Base-by-base conservation (phyloP, 2,113 vertebrate genomes). In the Holacanthus passer region DNA sequence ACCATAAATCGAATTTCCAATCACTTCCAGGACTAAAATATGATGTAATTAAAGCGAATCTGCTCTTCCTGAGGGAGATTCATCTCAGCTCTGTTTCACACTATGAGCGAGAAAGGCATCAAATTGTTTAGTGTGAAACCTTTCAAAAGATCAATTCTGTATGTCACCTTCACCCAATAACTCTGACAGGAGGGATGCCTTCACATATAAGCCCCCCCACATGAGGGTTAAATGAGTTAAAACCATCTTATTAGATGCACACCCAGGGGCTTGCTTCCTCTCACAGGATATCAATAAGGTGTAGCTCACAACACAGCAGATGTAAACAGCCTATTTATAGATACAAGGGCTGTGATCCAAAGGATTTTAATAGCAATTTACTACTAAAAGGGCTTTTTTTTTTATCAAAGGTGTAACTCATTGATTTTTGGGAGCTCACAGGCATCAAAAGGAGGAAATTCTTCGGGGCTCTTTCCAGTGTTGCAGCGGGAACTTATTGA, bases 1-100 rank as follows among this genome's bases (percentile, higher is more conserved):
- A 5, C 64, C 56, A 39, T 78, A 72, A 89, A 94, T 87, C 73
- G 11, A 81, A 80, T 74, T n/a, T 77, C 68, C 84, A 70, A 82
- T 87, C 87, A 82, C 65, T 87, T 84, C 90, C 88, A 60, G 60
- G 45, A 73, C 67, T 48, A 70, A 86, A 84, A 88, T 84, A 82
- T 67, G 81, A 86, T 72, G 75, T 81, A 73, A 90, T 88, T 83
- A 86, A n/a, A 68, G 50, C 69, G 63, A 37, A 72, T 73, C 29
- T 39, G 75, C 45, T 80, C n/a, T 27, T 3, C 70, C 65, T 41
- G 20, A 52, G 47, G 72, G 67, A 32, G 31, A 70, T 63, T 74
- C 31, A 50, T 82, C 50, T 50, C 48, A 81, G 52, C 39, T 50
- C 73, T 4, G 5, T 17, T 7, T 22, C 8, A 6, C 2, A 1